Evolutionary conservation across 2,113 vertebrate species (phyloP).

Genomic region (Ailurus styani): DNA sequence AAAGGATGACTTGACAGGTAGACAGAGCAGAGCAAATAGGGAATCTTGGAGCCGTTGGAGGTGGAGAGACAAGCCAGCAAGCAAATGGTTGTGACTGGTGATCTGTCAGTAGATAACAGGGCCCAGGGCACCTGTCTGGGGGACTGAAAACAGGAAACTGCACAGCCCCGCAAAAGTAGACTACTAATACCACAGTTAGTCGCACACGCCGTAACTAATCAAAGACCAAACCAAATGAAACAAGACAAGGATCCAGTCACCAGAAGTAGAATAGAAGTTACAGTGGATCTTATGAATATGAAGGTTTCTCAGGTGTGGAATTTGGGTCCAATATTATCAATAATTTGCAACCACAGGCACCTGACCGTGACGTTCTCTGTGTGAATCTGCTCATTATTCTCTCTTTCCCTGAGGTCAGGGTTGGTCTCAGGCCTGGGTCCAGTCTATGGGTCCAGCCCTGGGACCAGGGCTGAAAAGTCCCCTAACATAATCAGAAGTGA

Average conservation of each 20-base stretch:
- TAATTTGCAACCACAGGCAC: fast-evolving
- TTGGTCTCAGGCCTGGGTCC: fast-evolving
- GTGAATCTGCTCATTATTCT: not conserved
- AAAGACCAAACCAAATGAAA: not conserved
- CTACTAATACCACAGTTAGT: not conserved
- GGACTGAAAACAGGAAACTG: not conserved
- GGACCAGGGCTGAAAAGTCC: fast-evolving
- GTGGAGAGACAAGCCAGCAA: not conserved
- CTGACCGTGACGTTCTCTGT: not conserved
- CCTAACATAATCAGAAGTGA: not conserved
- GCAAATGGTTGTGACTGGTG: not conserved
- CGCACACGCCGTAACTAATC: not conserved
- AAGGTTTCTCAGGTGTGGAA: fast-evolving
- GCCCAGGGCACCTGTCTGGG: not conserved
- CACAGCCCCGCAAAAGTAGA: fast-evolving
- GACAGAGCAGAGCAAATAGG: not conserved
- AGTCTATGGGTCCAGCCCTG: too few species aligned
- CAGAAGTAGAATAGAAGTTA: not conserved
- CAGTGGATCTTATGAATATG: not conserved
- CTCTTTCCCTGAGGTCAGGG: not conserved
- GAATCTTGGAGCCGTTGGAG: not conserved
- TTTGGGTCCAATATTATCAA: not conserved
- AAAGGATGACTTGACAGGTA: slow-evolving; percentile 5
- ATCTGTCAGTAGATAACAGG: not conserved
- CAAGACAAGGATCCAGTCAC: not conserved